Base-by-base conservation (phyloP, 2,888 invertebrate genomes). In the Tipula helvola region DNA sequence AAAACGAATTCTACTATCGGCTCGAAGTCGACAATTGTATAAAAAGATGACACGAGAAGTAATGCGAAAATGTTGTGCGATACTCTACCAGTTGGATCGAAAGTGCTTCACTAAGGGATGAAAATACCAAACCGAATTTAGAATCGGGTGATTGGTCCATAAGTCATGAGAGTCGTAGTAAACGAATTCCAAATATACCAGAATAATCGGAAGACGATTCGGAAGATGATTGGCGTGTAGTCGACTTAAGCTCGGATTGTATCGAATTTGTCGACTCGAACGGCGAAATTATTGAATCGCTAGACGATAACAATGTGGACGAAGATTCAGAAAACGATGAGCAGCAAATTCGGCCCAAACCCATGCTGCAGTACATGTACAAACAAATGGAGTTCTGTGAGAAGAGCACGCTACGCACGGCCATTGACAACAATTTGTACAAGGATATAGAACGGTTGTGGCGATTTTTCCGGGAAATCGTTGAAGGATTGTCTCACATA, bases 351-450 rank as follows among this genome's bases (percentile, higher is more conserved):
- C 41, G 42, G 5, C 86, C 57, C 12, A 52, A 52, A 86, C 86
- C 86, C 36, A 86, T 88, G 88, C 87, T 88, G 88, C 87, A 84
- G 39, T 95, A 95, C 87, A 94, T 98, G 92, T 98, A 97, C 90
- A 97, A 97, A 88, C 97, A 99, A 93, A 99, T 99, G 99, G 99
- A 99, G 92, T 99, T 98, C 91, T 99, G 99, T 91, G 99, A 99
- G 90, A 98, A 98, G 90, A 97, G 96, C 89, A 99, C 99, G 0
- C 91, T 98, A 42, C 28, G 86, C 36, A 41, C 42, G 18, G 47
- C 71, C 57, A 41, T 87, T 41, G 57, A 42, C 57, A 42, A 36
- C 18, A 39, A 42, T 18, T 39, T 86, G 16, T 52, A 39, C 57
- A 12, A 36, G 8, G 86, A 86, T 57, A n/a, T n/a, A 8, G 86